These are phyloP conservation scores for Mystacides longicornis DNA, from an alignment of 2,888 invertebrate species.

Conservation along the genomic window DNA sequence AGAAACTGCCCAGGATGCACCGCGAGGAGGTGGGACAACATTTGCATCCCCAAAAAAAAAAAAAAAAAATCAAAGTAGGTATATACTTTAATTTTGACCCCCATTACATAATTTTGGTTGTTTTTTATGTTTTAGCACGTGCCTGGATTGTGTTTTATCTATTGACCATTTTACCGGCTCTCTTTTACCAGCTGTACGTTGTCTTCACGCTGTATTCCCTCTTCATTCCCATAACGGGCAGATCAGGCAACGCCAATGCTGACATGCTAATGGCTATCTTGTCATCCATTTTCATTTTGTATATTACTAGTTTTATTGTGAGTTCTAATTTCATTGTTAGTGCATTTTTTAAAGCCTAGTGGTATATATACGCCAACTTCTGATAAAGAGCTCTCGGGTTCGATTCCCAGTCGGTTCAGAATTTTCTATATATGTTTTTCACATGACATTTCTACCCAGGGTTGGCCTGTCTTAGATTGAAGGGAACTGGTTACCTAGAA, in stretches of 20 bases:
- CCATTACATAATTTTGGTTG: background rate
- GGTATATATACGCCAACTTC: background rate
- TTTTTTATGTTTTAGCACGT: slow-evolving; percentile 21
- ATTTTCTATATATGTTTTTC: too few relatives aligned
- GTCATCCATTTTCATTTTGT: slow-evolving; percentile 34
- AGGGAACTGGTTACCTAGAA: too few relatives aligned
- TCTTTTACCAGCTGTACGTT: slow-evolving; percentile 31
- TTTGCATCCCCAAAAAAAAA: too few relatives aligned
- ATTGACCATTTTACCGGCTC: slow-evolving; percentile 29
- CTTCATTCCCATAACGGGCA: slow-evolving; percentile 39
- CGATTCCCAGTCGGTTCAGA: too few relatives aligned
- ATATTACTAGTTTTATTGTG: slow-evolving; percentile 28
- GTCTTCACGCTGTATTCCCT: slow-evolving; percentile 28
- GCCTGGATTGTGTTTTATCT: slow-evolving; percentile 33
- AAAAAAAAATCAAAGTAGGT: too few relatives aligned
- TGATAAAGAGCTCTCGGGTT: background rate
- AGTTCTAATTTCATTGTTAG: background rate
- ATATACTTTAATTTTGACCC: too few relatives aligned
- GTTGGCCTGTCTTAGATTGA: too few relatives aligned
- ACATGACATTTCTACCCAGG: too few relatives aligned
- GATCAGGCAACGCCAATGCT: slow-evolving; percentile 39
- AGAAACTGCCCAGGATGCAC: too few relatives aligned
- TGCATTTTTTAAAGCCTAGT: background rate
- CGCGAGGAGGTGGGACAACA: too few relatives aligned
- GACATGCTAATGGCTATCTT: slow-evolving; percentile 40